Conservation (phyloP, 2,113 vertebrate species). For the Piprites chloris region DNA sequence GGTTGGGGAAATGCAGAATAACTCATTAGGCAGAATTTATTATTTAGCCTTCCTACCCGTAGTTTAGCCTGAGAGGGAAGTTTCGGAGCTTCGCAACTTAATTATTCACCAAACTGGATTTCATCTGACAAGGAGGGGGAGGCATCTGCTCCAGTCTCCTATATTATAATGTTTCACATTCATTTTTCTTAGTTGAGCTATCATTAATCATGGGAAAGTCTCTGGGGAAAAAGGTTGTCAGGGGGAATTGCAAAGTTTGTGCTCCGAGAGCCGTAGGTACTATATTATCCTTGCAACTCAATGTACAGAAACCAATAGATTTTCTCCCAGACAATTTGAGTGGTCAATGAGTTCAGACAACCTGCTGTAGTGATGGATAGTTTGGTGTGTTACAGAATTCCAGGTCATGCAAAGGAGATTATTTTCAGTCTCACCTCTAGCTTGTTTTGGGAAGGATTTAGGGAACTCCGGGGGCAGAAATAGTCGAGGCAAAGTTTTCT, state of each 20-base stretch:
- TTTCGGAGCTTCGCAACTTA: conserved; percentile 30
- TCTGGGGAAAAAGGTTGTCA: not conserved
- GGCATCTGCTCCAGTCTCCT: conserved; percentile 1
- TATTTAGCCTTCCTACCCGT: not conserved
- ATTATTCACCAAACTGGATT: conserved; percentile 46
- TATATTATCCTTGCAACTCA: conserved; percentile 20
- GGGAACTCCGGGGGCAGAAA: not conserved
- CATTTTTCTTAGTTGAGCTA: conserved; percentile 48
- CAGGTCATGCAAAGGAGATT: not conserved
- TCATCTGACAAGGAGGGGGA: conserved; percentile 30
- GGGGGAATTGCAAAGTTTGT: conserved; percentile 27
- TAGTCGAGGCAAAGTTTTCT: not conserved
- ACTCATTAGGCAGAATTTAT: conserved; percentile 48
- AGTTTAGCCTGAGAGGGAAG: conserved; percentile 9
- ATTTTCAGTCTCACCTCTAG: not conserved
- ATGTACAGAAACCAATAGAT: conserved; percentile 21
- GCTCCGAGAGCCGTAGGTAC: not conserved
- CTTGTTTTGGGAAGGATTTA: not conserved
- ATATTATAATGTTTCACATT: not conserved
- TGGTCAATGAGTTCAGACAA: conserved; percentile 51
- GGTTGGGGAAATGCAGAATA: conserved; percentile 39
- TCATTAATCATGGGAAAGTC: conserved; percentile 57
- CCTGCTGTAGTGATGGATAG: conserved; percentile 44
- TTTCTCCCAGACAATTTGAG: conserved; percentile 35
- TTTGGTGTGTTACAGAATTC: not conserved